phyloP scores from a whole-genome alignment of 2,113 vertebrate species.

The Antechinus flavipes region DNA sequence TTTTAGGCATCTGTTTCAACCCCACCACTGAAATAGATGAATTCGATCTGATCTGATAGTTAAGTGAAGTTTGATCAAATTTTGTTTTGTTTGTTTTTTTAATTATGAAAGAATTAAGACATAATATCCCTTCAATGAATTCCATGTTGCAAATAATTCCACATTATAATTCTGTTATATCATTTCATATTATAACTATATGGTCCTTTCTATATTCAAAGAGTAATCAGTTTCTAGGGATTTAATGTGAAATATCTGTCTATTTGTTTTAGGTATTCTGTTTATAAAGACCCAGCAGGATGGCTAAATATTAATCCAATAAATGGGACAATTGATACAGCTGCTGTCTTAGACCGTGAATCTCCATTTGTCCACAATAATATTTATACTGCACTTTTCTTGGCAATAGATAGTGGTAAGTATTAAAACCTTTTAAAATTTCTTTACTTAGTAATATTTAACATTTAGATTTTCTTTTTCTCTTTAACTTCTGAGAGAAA shows the following conservation, averaged over 20 bases:
- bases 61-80: not conserved
- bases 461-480: not conserved
- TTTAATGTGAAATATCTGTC: not conserved
- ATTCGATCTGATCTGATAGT: not conserved
- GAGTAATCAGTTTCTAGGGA: not conserved
- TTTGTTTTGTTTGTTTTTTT: not conserved
- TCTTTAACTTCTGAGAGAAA: not conserved
- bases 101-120: not conserved
- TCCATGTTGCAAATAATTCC: not conserved
- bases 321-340: slow-evolving; percentile 94
- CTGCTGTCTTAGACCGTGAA: slow-evolving; percentile 92
- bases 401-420: slow-evolving; percentile 97
- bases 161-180: not conserved
- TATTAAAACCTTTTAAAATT: accelerated
- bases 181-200: not conserved
- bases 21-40: not conserved
- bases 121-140: not conserved
- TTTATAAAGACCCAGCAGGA: slow-evolving; percentile 93
- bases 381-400: slow-evolving; percentile 93
- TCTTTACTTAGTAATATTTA: not conserved
- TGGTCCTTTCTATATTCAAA: not conserved
- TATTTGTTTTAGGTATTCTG: slow-evolving; percentile 88
- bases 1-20: not conserved
- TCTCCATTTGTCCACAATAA: slow-evolving; percentile 93
- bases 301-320: slow-evolving; percentile 96